Conservation (phyloP, 2,888 invertebrate genomes). For the Blomia tropicalis region DNA sequence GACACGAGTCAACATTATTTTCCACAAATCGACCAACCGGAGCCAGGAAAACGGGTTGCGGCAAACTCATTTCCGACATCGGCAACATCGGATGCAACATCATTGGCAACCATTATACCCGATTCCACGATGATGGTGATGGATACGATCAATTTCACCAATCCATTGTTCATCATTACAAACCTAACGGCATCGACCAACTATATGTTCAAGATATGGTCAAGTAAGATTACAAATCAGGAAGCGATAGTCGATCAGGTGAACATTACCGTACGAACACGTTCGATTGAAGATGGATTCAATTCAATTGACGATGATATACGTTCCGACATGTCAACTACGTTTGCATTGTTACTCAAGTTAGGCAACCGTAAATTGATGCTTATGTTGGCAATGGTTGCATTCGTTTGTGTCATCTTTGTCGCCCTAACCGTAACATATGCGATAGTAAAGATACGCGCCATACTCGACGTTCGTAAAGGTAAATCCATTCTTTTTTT, state of each 20-base stretch:
- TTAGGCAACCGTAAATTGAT: conserved; percentile 1
- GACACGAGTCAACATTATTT: background rate
- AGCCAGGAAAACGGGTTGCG: conserved; percentile 1
- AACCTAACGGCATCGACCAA: conserved; percentile 6
- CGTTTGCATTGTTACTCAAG: background rate
- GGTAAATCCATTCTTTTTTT: background rate
- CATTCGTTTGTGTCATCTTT: background rate
- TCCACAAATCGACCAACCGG: conserved; percentile 9
- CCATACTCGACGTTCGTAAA: background rate
- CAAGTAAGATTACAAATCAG: background rate
- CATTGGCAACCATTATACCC: background rate
- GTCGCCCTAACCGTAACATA: background rate
- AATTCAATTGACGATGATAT: background rate
- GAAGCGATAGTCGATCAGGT: conserved; percentile 1
- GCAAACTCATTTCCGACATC: background rate
- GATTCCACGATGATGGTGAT: background rate
- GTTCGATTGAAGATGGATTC: background rate
- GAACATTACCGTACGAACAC: conserved; percentile 7
- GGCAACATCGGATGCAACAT: background rate
- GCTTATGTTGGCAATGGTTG: background rate
- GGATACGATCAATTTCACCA: conserved; percentile 14
- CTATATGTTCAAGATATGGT: conserved; percentile 7
- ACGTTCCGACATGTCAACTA: background rate
- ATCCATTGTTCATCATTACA: conserved; percentile 12
- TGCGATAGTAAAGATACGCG: conserved; percentile 1